Conservation (phyloP, 2,113 vertebrate species). For the Cricetomys ansorgei region DNA sequence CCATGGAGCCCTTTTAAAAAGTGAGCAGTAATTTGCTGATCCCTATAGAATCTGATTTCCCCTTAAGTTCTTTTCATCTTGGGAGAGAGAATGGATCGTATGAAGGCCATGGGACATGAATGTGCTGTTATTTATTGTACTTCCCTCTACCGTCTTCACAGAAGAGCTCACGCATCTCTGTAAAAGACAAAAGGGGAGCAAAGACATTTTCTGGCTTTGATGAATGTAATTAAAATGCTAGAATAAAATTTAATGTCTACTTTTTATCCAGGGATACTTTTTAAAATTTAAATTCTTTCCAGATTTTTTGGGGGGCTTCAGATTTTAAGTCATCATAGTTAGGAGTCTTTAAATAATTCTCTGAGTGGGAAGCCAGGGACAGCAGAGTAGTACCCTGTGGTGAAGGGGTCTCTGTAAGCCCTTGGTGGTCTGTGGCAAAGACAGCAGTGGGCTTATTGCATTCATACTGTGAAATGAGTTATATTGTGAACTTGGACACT, state of each 20-base stretch:
- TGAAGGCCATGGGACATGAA: neutral
- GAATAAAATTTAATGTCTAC: neutral
- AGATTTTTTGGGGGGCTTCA: neutral
- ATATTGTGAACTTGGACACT: conserved; percentile 51
- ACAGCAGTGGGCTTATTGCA: rapidly evolving
- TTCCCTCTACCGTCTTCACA: neutral
- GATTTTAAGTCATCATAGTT: neutral
- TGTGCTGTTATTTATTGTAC: neutral
- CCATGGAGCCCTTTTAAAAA: neutral
- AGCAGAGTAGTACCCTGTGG: conserved; percentile 30
- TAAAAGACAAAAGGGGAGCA: neutral
- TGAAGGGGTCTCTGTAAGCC: neutral
- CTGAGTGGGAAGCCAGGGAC: conserved; percentile 32
- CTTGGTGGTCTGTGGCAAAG: neutral
- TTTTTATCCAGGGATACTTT: conserved; percentile 6
- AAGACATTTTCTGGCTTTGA: neutral
- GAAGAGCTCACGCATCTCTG: neutral
- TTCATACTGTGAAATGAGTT: conserved; percentile 35
- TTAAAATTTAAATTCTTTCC: conserved; percentile 29
- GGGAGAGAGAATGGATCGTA: neutral
- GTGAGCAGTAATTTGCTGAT: neutral
- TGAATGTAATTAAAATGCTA: neutral
- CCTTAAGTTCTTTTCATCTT: neutral
- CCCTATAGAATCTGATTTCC: neutral
- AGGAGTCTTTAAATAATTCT: neutral